Base-by-base conservation (phyloP, 2,797 vertebrate species). In the Echeneis naucrates region DNA sequence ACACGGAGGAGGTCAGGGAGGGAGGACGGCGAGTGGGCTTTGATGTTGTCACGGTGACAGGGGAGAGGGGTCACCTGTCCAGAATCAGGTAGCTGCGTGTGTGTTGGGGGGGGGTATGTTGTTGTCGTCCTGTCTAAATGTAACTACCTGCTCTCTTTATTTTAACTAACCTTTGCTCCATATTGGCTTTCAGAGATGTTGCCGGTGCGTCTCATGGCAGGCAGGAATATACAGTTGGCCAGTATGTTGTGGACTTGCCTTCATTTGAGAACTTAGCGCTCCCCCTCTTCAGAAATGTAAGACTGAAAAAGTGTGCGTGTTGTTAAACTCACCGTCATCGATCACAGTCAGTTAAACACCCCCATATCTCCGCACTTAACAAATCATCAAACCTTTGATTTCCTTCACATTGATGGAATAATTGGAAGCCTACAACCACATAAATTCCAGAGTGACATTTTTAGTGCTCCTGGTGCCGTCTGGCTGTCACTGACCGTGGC, bases 1-100 rank as follows among this genome's bases (percentile, higher is more conserved):
- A 97, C 90, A 99, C 98, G 0, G 95, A 98, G 82, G 98, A 99
- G 93, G 95, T 99, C 77, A 94, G 96, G 72, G 93, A 95, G 74
- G 90, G 93, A 50, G 96, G 96, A 62, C 95, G 95, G 61, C 95
- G 98, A 92, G 90, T 95, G 13, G 98, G 98, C 80, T 99, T 99
- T 84, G 98, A 99, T 89, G 95, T 99, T 2, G 96, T 99, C 89
- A 98, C 98, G 1, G 62, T 98, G 78, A 90, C 94, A 10, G 97
- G 97, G 64, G 88, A 92, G 69, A 94, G 95, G 86, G 96, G 95
- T 60, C 93, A 88, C 87, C 94, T 99, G 81, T 97, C 98, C 82
- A 94, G 98, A 94, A 87, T 95, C 80, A 94, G 97, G 98, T 99
- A 96, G 71, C 80, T 59, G 58, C 55, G 24, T n/a, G n/a, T n/a